These are phyloP conservation scores for Myotis planiceps DNA, from an alignment of 2,797 vertebrate genomes.

Conservation along the genomic window DNA sequence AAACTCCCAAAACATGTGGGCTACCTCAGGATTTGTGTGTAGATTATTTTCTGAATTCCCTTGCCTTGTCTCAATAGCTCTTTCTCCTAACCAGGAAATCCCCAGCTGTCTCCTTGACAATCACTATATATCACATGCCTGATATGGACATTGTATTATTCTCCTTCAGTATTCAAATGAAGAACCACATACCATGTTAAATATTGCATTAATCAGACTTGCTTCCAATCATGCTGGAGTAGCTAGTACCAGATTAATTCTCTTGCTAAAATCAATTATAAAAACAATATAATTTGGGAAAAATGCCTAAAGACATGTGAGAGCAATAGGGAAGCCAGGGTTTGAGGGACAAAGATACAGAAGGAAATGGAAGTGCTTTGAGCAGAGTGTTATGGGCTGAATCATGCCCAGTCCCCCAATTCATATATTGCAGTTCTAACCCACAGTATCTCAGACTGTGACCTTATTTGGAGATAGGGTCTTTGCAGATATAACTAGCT, in stretches of 20 bases:
- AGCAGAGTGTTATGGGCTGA: neutral
- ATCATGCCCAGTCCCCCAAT: neutral
- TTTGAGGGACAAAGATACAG: neutral
- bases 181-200: neutral
- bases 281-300: neutral
- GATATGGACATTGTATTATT: neutral
- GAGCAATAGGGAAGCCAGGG: neutral
- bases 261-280: neutral
- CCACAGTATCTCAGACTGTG: neutral
- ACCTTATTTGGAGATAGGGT: neutral
- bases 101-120: neutral
- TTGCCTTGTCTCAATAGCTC: neutral
- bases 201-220: neutral
- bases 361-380: neutral
- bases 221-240: neutral
- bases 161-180: neutral
- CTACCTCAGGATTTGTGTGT: neutral
- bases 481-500: neutral
- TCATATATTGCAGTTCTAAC: neutral
- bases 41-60: neutral
- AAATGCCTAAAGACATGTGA: neutral
- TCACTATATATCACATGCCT: neutral
- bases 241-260: neutral
- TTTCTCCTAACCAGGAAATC: neutral
- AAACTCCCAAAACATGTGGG: neutral